Base-by-base conservation (phyloP, 1,140 invertebrate genomes). In the Ceratina australensis region DNA sequence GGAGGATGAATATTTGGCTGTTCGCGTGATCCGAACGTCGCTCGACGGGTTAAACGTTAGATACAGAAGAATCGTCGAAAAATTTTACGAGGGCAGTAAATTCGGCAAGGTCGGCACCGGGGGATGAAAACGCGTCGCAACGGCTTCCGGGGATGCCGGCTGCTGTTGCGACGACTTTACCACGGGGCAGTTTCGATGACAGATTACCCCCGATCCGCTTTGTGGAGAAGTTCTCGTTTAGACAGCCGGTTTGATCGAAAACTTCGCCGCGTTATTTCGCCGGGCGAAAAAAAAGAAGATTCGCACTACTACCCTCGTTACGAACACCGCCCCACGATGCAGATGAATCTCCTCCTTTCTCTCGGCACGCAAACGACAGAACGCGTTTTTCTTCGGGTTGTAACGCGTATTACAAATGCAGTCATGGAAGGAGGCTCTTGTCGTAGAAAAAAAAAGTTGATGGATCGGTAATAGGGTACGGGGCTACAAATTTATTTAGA, bases 161-260 rank as follows among this genome's bases (percentile, higher is more conserved):
- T 90, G 88, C 81, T 90, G 86, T 89, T 85, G 88, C 84, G 84
- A 80, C 86, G 87, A 89, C 83, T 87, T n/a, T 85, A 81, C 71
- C 78, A 85, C 88, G 84, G 88, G 89, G 81, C 88, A 87, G 88
- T 89, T 88, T 89, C 90, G 90, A 92, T 92, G 91, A 92, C 91
- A 92, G 91, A 92, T 92, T 91, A 92, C 91, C 89, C 28, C 90
- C 87, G 91, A 90, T 90, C 86, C 88, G 89, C 90, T 90, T 91
- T 92, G 91, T 92, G 89, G 90, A 87, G 88, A 79, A 88, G 90
- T 89, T 91, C 90, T 91, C 90, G 91, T 92, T 92, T 91, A 83
- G 91, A 92, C 91, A 91, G 91, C 81, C 88, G 72, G 87, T 90
- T 91, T 92, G 91, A 92, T 92, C 88, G 91, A 92, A 89, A 90